Evolutionary conservation across 2,113 vertebrate species (phyloP).

Genomic region (Heterotis niloticus): DNA sequence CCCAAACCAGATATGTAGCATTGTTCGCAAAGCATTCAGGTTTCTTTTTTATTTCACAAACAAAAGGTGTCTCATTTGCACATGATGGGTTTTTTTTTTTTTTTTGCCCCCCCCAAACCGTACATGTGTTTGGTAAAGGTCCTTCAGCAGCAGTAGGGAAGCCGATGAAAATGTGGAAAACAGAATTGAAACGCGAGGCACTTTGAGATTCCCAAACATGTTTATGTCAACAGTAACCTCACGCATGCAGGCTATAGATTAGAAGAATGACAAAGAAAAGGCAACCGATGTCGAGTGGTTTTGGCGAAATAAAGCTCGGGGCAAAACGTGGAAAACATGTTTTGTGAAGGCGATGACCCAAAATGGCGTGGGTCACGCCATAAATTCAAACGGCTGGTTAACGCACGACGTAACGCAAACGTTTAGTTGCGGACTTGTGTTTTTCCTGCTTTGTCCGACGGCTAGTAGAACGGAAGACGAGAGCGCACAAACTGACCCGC

Average conservation of each 20-base stretch:
- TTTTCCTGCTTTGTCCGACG: not conserved
- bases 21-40: conserved; percentile 82
- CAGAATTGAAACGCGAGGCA: not conserved
- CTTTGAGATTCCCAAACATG: conserved; percentile 2
- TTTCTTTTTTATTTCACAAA: conserved; percentile 60
- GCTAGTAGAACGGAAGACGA: not conserved
- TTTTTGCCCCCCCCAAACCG: conserved; percentile 37
- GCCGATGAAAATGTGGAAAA: not conserved
- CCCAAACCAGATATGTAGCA: conserved; percentile 85
- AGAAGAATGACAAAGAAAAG: conserved; percentile 55
- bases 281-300: conserved; percentile 61
- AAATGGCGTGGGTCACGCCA: conserved; percentile 55
- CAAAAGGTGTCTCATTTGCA: conserved; percentile 68
- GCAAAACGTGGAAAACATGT: conserved; percentile 55
- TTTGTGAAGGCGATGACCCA: conserved; percentile 61
- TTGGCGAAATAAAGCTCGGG: conserved; percentile 59
- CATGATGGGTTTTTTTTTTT: conserved; percentile 54
- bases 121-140: conserved; percentile 35
- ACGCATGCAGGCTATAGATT: conserved; percentile 59
- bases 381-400: conserved; percentile 37
- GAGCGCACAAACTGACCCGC: no score
- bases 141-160: not conserved
- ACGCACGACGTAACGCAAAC: conserved; percentile 41
- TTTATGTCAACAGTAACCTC: conserved; percentile 56
- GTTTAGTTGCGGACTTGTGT: conserved; percentile 35